Evolutionary conservation across 2,888 invertebrate species (phyloP), one percentile per base, ranked within the genome.

Genomic region (Coleophora flavipennella): DNA sequence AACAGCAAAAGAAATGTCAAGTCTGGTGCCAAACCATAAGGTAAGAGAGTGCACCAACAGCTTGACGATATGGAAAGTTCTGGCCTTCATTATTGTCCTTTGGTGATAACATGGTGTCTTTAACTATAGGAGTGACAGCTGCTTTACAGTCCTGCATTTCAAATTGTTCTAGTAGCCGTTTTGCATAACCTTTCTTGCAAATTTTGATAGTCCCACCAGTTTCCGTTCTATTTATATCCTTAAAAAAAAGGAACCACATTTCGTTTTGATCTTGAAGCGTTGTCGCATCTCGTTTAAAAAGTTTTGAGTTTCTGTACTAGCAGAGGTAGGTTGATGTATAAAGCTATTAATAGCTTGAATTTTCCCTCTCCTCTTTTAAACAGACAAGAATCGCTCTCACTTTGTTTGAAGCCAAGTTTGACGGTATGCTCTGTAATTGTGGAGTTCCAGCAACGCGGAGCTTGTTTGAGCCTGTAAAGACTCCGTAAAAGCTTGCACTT

Each of bases 121-220:
- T 29, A 6, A n/a, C 29, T 29, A 29, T 29, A 2, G 29, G 29
- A 3, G 29, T 29, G 6, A 13, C 13, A 11, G 8, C 13, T 13
- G 12, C 20, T 6, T 20, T 20, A 20, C 20, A 20, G 6, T 20
- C 20, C 6, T 29, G 9, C 29, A 29, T 29, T 3, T 3, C 29
- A 9, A 29, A 29, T 3, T 9, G 3, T 11, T 42, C 37, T 41
- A 38, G 42, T 41, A 39, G 34, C 43, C 49, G 49, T 48, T 53
- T 55, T 57, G 51, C 61, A 45, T 46, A 45, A 45, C 37, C 40
- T 8, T 37, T 3, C 29, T 20, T 28, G 8, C 27, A 31, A 25
- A 31, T 28, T 25, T 33, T 39, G 2, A 32, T 32, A 4, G 20
- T 4, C 11, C 13, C 32, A 32, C 11, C 13, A 3, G 9, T 13